These are phyloP conservation scores for Ophraella communa DNA, from an alignment of 2,888 invertebrate species.

Conservation along the genomic window DNA sequence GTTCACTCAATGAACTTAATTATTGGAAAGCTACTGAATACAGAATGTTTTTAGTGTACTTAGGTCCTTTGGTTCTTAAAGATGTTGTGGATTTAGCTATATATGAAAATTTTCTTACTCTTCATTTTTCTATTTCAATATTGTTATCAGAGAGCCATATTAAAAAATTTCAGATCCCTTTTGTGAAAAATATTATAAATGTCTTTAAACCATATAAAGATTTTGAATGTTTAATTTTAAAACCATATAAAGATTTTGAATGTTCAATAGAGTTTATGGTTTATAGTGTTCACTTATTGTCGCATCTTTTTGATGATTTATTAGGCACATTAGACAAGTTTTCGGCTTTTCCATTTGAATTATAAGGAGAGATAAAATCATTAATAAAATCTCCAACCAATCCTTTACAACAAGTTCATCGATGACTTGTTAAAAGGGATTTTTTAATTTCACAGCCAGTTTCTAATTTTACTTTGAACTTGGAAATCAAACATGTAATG, in stretches of 20 bases:
- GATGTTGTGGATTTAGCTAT: background rate
- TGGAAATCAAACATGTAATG: conserved; percentile 7
- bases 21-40: too few species aligned
- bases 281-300: conserved; percentile 17
- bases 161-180: background rate
- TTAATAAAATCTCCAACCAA: background rate
- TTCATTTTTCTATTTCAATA: background rate
- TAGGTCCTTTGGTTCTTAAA: background rate
- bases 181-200: conserved; percentile 7
- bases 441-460: background rate
- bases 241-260: too few species aligned
- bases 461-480: conserved; percentile 2
- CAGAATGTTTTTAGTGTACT: background rate
- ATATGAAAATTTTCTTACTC: background rate
- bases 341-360: background rate
- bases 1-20: too few species aligned
- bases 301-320: conserved; percentile 15
- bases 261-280: conserved; percentile 11
- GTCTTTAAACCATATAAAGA: conserved; percentile 21
- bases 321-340: background rate
- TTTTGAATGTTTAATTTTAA: conserved; percentile 22
- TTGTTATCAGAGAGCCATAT: background rate
- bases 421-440: background rate
- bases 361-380: background rate
- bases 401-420: background rate